Evolutionary conservation across 2,113 vertebrate species (phyloP), one percentile per base, ranked within the genome.

Genomic region (Corvus cornix): DNA sequence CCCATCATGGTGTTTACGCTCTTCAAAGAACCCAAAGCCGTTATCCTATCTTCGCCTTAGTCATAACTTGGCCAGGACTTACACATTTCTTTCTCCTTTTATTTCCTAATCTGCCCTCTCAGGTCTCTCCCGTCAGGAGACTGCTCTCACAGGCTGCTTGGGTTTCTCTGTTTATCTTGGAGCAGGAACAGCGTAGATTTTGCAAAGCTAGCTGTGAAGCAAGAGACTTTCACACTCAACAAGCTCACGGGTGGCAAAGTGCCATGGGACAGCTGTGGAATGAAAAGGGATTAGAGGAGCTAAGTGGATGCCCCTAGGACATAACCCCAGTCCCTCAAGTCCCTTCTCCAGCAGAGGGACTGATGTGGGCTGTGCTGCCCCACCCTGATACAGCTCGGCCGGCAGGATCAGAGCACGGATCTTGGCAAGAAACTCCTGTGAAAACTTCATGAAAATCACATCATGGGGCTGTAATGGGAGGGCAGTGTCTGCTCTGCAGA

Each of bases 111-210:
- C 93, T 92, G n/a, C 43, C 44, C 68, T 95, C 90, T 87, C 74
- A 77, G 70, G 90, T 86, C 88, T 91, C 95, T 92, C 83, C 73
- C n/a, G 27, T 78, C 88, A 92, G 69, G 88, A 95, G 95, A 7
- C 1, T 33, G 85, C 83, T 84, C 80, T 84, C 68, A 43, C 76
- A 68, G 73, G 72, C 87, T 62, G 73, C 90, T 94, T 87, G 70
- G 28, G 76, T 94, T 94, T 93, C 92, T 87, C 41, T 96, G 93
- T 97, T 97, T 96, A 70, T 90, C 88, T 96, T 96, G 96, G 95
- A 94, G 46, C 31, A 2, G 73, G 52, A 53, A 1, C 69, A 89
- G 80, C 0, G 0, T 33, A 6, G 77, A 60, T 84, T 90, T 91
- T 94, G 86, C 96, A 92, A 90, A 92, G 76, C 93, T 90, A 92